phyloP scores from a whole-genome alignment of 2,113 vertebrate species.

The Calyptommatus sinebrachiatus region DNA sequence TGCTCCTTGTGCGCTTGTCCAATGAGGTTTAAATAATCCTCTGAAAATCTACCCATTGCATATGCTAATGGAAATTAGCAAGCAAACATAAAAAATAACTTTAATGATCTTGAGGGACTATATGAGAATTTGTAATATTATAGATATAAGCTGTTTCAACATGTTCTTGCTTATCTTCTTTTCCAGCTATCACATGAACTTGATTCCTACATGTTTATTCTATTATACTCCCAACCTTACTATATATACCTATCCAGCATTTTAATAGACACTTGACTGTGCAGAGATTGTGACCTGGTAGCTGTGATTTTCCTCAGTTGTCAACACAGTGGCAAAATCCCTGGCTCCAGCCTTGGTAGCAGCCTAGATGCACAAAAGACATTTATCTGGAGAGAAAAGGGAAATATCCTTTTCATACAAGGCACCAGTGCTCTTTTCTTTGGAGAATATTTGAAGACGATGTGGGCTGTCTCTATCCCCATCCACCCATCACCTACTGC shows the following conservation, averaged over 20 bases:
- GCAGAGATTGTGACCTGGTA: slow-evolving; percentile 26
- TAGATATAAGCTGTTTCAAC: slow-evolving; percentile 1
- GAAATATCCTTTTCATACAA: slow-evolving; percentile 43
- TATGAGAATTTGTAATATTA: neutral
- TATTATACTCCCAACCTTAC: neutral
- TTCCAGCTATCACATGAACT: too few species aligned
- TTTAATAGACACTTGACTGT: slow-evolving; percentile 32
- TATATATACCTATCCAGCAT: neutral
- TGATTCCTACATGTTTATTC: neutral
- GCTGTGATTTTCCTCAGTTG: slow-evolving; percentile 7
- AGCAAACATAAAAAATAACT: neutral
- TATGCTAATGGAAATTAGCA: neutral
- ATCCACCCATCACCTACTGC: too few species aligned
- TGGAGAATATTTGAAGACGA: slow-evolving; percentile 53
- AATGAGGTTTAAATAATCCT: too few species aligned
- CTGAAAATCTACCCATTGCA: neutral
- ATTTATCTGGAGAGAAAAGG: neutral
- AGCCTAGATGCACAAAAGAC: slow-evolving; percentile 26
- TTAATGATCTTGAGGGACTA: neutral
- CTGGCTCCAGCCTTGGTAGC: slow-evolving; percentile 16
- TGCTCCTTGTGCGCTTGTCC: too few species aligned
- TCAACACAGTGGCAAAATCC: slow-evolving; percentile 32
- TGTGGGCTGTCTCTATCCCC: slow-evolving; percentile 22
- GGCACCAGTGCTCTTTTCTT: slow-evolving; percentile 39
- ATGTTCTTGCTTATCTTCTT: neutral